Base-by-base conservation (phyloP, 2,113 vertebrate species). In the Coturnix japonica region DNA sequence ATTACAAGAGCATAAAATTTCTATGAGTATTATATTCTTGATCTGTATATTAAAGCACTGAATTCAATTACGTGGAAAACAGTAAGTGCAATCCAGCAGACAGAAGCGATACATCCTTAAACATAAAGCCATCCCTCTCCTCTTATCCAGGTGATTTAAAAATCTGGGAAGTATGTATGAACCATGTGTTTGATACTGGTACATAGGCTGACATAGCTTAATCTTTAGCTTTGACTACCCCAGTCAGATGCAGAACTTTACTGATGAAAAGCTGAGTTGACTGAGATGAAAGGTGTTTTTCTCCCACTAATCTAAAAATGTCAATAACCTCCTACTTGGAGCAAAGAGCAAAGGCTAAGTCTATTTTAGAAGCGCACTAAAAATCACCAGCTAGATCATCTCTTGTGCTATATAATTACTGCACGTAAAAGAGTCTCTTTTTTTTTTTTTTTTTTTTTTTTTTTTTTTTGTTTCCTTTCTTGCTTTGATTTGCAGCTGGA, bases 401-500 rank as follows among this genome's bases (percentile, higher is more conserved):
- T 0, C n/a, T 71, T 81, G 51, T 31, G n/a, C 28, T 89, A 47
- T 80, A 16, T 86, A 93, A 87, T 91, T 91, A 93, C 39, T 57
- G 30, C 67, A 78, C 0, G 5, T 75, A 75, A 86, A 88, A 78
- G 11, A 31, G 17, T 81, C 47, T 87, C 84, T 47, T 82, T 23
- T 49, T 23, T 49, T 49, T 44, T 64, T 83, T 81, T 47, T 82
- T 23, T 49, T 49, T 49, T 49, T 44, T 64, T 83, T 81, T 47
- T 37, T n/a, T 82, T 22, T 47, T 47, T 47, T 47, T 44, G 60
- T 82, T 81, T 47, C 43, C 20, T 63, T 82, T 72, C 54, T 60
- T 87, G 59, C 30, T 60, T 94, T 78, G 85, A 83, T 85, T 94
- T 93, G 65, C 91, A 81, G 73, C 47, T 83, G 83, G 69, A 71